Percentiles rank a stretch among this genome's conserved stretches.
Evolutionary conservation across 2,888 invertebrate genomes (phyloP).

Genomic region (Spisula subtruncata): DNA sequence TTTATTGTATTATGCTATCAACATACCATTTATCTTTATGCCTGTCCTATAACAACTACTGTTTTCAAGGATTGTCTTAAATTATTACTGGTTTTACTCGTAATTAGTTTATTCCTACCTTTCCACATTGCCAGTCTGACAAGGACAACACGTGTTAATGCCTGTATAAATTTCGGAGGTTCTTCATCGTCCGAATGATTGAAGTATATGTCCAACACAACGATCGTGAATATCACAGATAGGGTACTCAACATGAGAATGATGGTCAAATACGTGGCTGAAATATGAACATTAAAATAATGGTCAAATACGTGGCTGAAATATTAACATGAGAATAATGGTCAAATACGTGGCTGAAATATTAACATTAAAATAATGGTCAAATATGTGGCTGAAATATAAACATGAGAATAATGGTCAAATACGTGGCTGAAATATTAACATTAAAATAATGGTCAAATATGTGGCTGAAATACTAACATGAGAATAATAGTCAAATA

Average conservation of each 20-base stretch:
- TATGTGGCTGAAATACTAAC: slow-evolving; percentile 30
- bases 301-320: too few relatives aligned
- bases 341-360: too few relatives aligned
- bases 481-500: slow-evolving; percentile 31
- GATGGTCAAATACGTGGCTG: slow-evolving; percentile 68
- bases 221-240: slow-evolving; percentile 67
- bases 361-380: too few relatives aligned
- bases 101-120: slow-evolving; percentile 37
- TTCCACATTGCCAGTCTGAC: slow-evolving; percentile 61
- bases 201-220: slow-evolving; percentile 69
- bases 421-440: slow-evolving; percentile 19
- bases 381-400: not conserved
- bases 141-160: slow-evolving; percentile 51
- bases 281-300: slow-evolving; percentile 5
- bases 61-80: not conserved
- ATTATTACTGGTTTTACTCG: not conserved
- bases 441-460: slow-evolving; percentile 32
- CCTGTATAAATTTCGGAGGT: slow-evolving; percentile 58
- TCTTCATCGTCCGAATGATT: slow-evolving; percentile 68
- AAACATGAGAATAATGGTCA: slow-evolving; percentile 32
- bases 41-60: too few relatives aligned
- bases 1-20: too few relatives aligned
- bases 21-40: too few relatives aligned
- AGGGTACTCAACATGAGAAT: slow-evolving; percentile 67
- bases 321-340: too few relatives aligned